Evolutionary conservation across 2,113 vertebrate species (phyloP).

Genomic region (Pygoscelis antarcticus): DNA sequence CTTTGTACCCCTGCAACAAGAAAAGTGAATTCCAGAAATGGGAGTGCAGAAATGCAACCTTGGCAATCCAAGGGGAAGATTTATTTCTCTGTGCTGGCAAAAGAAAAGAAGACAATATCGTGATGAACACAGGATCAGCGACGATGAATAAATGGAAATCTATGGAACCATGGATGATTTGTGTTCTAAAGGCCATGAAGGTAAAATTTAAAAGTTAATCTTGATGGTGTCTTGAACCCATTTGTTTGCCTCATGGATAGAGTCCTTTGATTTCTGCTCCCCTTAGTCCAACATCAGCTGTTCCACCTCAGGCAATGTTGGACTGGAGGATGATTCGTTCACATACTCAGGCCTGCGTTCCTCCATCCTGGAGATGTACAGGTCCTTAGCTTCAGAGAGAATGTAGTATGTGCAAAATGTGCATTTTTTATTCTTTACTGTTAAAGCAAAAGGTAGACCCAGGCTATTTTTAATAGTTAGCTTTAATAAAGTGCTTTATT

Average conservation of each 20-base stretch:
- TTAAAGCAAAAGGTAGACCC: not conserved
- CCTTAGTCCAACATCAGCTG: not conserved
- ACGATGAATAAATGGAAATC: slow-evolving; percentile 83
- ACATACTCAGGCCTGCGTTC: not conserved
- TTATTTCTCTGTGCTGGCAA: slow-evolving; percentile 87
- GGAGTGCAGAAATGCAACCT: slow-evolving; percentile 87
- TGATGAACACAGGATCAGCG: slow-evolving; percentile 75
- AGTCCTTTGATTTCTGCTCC: not conserved
- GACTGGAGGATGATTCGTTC: not conserved
- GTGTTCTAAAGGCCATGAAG: slow-evolving; percentile 84
- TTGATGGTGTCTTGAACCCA: not conserved
- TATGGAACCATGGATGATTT: slow-evolving; percentile 80
- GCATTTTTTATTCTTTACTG: not conserved
- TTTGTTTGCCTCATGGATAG: not conserved
- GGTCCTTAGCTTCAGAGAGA: not conserved
- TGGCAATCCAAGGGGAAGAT: slow-evolving; percentile 80
- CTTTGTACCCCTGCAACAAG: slow-evolving; percentile 81
- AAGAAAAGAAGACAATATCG: slow-evolving; percentile 73
- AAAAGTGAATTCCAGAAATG: slow-evolving; percentile 83
- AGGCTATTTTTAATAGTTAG: not conserved
- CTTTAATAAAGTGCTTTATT: not conserved
- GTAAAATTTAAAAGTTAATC: slow-evolving; percentile 66
- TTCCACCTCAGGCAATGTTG: not conserved
- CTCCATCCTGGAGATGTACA: not conserved
- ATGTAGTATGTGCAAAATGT: not conserved